Base-by-base conservation (phyloP, 2,888 invertebrate species). In the Drosophila prostipennis region DNA sequence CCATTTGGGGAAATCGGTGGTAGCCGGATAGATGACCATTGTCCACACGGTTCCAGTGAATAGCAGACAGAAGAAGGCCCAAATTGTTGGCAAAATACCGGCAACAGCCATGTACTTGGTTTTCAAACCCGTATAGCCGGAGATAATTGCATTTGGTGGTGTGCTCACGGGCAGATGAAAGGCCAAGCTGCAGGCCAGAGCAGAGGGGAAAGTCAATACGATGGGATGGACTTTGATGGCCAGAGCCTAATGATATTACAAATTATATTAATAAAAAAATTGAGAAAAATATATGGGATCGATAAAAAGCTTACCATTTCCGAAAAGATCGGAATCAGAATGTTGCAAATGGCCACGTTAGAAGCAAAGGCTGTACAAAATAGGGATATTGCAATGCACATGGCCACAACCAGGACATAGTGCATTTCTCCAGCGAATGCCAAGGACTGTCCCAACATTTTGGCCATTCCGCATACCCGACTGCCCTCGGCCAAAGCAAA, bases 131-230 rank as follows among this genome's bases (percentile, higher is more conserved):
- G 95, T 95, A 4, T 95, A 96, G 0, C 95, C 96, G 19, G 96
- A 96, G 0, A 96, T 97, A 68, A 98, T 97, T 2, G 98, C 98
- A 92, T 98, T 98, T 5, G 98, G 97, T 1, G 98, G 98, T 0
- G 98, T 98, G 23, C 97, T 98, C 6, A 98, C 98, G 0, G 98
- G 98, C 91, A 98, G 93, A 93, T 97, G 96, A 93, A 97, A 96
- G 2, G 96, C 97, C 93, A 97, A 96, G 43, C 97, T 97, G 86
- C 97, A 96, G 5, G 96, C 95, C 16, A 98, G 92, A 0, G 96
- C 94, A 0, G 96, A 96, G 0, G 98, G 97, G 77, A 98, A 93
- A 95, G 98, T 96, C 89, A 98, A 93, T 91, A 96, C 96, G 55
- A 98, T 92, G 0, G 98, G 98, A 92, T 98, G 96, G 55, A 96